Conservation (phyloP, 2,888 invertebrate species). For the Lasioglossum leucozonium region DNA sequence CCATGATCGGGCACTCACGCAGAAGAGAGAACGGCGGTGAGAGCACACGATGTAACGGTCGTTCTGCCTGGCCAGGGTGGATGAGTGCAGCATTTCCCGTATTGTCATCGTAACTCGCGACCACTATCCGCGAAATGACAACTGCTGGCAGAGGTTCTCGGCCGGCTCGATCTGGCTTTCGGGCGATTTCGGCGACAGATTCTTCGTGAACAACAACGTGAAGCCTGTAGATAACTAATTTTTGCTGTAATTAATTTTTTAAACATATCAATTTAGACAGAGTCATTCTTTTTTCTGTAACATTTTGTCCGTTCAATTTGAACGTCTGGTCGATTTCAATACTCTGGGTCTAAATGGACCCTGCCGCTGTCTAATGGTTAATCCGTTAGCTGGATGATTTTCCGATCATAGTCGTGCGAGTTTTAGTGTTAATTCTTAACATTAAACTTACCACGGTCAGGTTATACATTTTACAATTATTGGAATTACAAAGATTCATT, state of each 20-base stretch:
- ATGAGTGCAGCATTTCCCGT: conserved; percentile 82
- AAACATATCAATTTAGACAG: not conserved
- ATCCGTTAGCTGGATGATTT: too few relatives aligned
- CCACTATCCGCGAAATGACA: conserved; percentile 70
- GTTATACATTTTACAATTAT: too few relatives aligned
- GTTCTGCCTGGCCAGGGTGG: conserved; percentile 83
- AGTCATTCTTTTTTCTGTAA: not conserved
- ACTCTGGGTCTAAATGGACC: not conserved
- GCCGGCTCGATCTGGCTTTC: conserved; percentile 51
- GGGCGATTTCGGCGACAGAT: conserved; percentile 15
- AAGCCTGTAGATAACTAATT: too few relatives aligned
- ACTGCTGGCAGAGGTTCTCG: conserved; percentile 63
- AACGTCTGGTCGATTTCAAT: not conserved
- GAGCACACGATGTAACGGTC: conserved; percentile 78
- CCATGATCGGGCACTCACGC: conserved; percentile 58
- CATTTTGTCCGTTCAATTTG: too few relatives aligned
- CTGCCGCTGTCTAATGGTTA: too few relatives aligned
- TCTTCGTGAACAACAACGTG: too few relatives aligned
- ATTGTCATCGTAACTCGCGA: conserved; percentile 79
- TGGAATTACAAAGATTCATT: too few relatives aligned
- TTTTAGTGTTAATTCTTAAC: too few relatives aligned
- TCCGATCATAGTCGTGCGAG: too few relatives aligned
- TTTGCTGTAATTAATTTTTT: too few relatives aligned
- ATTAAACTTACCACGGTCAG: too few relatives aligned
- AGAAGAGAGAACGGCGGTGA: conserved; percentile 65